Evolutionary conservation across 2,797 vertebrate genomes (phyloP).

Genomic region (Anolis apletophallus): DNA sequence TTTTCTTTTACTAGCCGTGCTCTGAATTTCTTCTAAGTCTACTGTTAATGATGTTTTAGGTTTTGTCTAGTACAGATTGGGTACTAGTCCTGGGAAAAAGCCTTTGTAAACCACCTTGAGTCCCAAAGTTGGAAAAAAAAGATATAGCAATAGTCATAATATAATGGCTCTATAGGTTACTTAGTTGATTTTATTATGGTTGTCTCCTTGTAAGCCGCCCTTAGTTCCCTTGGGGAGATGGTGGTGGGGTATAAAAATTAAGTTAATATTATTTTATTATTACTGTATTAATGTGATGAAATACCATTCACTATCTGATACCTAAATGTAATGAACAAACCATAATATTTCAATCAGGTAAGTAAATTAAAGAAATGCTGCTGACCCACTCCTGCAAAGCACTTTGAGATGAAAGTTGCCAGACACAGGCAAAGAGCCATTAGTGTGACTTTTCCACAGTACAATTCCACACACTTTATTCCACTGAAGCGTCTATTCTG

Average conservation of each 20-base stretch:
- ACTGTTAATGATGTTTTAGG: no score
- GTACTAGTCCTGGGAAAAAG: no score
- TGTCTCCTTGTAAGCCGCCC: no score
- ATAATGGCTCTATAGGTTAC: not conserved
- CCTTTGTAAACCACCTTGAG: no score
- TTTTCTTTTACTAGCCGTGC: no score
- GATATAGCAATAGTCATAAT: not conserved
- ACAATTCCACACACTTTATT: not conserved
- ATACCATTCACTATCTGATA: conserved; percentile 5
- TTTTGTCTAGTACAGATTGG: no score
- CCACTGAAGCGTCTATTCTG: not conserved
- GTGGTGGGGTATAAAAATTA: no score
- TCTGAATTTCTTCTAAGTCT: no score
- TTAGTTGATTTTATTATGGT: no score
- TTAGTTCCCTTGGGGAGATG: no score
- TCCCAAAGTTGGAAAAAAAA: no score
- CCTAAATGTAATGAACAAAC: conserved; percentile 3
- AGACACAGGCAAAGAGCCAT: not conserved
- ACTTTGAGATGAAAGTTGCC: conserved; percentile 3
- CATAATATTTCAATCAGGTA: not conserved
- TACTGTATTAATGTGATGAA: not conserved
- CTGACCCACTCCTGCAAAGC: not conserved
- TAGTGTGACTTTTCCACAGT: not conserved
- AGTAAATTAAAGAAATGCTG: not conserved
- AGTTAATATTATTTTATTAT: no score